phyloP scores from a whole-genome alignment of 1,140 invertebrate species.

The Eueides isabella region DNA sequence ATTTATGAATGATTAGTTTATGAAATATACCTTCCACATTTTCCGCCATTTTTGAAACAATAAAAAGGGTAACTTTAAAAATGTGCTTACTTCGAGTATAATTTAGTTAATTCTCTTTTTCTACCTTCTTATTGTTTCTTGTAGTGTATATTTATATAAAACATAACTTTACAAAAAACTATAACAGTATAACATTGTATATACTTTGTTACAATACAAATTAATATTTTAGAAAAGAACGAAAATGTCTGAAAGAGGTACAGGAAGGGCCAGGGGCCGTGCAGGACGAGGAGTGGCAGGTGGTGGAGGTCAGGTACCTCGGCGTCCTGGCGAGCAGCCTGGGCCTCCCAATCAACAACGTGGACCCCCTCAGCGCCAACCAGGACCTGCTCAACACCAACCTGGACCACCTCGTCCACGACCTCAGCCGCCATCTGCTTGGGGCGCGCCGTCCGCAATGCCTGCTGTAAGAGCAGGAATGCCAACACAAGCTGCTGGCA shows the following conservation, averaged over 20 bases:
- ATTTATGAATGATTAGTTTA: not conserved
- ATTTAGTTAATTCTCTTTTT: not conserved
- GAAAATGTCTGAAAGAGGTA: conserved; percentile 59
- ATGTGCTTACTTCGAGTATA: not conserved
- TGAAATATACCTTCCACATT: not conserved
- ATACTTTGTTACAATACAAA: not conserved
- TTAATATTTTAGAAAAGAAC: not conserved
- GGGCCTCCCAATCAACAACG: conserved; percentile 44
- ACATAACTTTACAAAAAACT: not conserved
- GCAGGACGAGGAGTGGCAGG: conserved; percentile 56
- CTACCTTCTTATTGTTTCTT: too few relatives aligned
- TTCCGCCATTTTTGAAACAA: not conserved
- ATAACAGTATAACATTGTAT: not conserved
- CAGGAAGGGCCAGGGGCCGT: conserved; percentile 56
- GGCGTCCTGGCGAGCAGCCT: conserved; percentile 56
- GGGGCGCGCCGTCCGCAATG: conserved; percentile 57
- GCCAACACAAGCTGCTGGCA: conserved; percentile 54
- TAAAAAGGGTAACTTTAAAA: not conserved
- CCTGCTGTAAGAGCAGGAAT: conserved; percentile 63
- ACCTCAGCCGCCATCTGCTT: conserved; percentile 64
- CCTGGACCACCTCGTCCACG: conserved; percentile 48
- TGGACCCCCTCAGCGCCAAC: conserved; percentile 57
- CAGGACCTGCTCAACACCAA: conserved; percentile 40
- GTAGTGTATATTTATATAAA: not conserved
- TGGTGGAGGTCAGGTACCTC: conserved; percentile 40